Percentiles rank a stretch among this genome's conserved stretches.
Evolutionary conservation across 2,797 vertebrate species (phyloP).

Genomic region (Trichosurus vulpecula): DNA sequence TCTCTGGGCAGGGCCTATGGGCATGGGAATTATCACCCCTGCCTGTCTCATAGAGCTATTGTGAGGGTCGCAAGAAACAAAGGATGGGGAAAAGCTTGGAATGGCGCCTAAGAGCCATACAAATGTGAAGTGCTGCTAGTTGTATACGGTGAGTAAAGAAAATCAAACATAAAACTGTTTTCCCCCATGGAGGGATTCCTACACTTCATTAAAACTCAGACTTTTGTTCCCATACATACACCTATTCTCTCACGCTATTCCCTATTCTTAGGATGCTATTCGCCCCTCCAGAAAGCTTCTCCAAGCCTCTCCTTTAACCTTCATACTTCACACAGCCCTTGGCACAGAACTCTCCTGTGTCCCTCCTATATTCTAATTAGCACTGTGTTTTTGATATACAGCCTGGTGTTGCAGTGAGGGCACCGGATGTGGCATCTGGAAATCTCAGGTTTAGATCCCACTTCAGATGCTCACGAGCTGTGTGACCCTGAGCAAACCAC

Average conservation of each 20-base stretch:
- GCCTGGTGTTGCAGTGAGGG: background rate
- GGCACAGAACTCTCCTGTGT: background rate
- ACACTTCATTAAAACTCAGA: background rate
- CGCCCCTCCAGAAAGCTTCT: background rate
- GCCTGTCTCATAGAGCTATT: background rate
- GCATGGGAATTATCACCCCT: background rate
- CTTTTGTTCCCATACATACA: background rate
- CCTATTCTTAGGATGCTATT: too few species aligned
- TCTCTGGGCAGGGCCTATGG: background rate
- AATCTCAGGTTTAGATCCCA: background rate
- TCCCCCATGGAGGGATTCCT: background rate
- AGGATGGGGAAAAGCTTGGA: background rate
- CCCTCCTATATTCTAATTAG: background rate
- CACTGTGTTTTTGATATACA: background rate
- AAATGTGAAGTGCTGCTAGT: background rate
- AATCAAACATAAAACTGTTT: background rate
- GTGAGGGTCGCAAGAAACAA: background rate
- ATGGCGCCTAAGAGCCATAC: background rate
- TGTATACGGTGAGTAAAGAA: background rate
- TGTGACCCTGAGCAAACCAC: background rate
- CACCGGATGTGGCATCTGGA: background rate
- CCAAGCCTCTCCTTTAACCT: background rate
- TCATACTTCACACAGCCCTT: background rate
- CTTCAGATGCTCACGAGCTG: background rate
- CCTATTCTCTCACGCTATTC: too few species aligned